Conservation (phyloP, 2,113 vertebrate species). For the Numenius arquata region DNA sequence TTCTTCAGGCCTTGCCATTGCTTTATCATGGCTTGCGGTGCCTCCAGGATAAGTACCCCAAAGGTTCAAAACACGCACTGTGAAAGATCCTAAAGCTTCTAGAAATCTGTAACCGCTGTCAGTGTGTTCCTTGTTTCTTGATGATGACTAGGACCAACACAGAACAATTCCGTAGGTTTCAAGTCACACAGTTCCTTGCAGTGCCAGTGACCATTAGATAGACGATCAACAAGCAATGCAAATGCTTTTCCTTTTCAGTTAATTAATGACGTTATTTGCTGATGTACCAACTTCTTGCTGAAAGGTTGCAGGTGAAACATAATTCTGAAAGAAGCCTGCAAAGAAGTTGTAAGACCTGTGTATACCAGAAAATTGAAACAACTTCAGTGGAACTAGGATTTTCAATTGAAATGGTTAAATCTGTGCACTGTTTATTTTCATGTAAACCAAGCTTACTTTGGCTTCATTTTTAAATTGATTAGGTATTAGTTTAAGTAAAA, state of each 20-base stretch:
- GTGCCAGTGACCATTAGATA: not conserved
- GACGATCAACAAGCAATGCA: not conserved
- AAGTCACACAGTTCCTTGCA: not conserved
- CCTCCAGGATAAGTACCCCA: no score
- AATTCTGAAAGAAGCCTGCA: not conserved
- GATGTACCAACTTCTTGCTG: not conserved
- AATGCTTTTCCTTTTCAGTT: not conserved
- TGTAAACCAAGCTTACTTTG: not conserved
- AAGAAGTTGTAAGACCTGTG: not conserved
- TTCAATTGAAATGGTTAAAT: not conserved
- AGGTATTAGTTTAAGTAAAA: slow-evolving; percentile 15
- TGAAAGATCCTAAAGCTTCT: not conserved
- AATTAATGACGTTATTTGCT: not conserved
- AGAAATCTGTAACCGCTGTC: not conserved
- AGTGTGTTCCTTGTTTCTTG: not conserved
- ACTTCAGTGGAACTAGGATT: not conserved
- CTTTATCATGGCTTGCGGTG: not conserved
- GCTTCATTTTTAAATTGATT: not conserved
- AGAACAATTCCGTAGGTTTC: not conserved
- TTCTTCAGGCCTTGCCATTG: not conserved
- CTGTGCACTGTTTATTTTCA: not conserved
- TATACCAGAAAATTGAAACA: not conserved
- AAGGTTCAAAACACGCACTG: not conserved
- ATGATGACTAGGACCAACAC: not conserved
- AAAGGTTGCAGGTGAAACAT: not conserved